Evolutionary conservation across 92 coral and sea anemone species (phyloP).

Genomic region (Diadumene lineata): DNA sequence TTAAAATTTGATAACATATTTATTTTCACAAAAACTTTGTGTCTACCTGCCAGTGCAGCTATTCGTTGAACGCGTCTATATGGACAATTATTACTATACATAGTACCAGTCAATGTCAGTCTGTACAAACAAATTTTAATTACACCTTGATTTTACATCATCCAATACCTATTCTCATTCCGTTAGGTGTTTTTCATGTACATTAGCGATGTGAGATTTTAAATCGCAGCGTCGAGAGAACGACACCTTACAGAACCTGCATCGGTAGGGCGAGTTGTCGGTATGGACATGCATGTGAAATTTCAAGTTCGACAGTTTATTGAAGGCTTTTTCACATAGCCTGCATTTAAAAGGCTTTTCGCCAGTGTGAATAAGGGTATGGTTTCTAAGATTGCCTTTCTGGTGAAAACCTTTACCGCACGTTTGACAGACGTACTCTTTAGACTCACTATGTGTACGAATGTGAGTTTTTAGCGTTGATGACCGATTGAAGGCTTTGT

Average conservation of each 20-base stretch:
- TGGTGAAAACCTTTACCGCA: constrained; percentile 93
- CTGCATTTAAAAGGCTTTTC: constrained; percentile 83
- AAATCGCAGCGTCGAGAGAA: constrained; percentile 84
- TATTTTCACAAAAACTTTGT: too few species aligned
- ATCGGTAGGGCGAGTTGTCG: constrained; percentile 79
- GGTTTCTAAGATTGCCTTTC: constrained; percentile 87
- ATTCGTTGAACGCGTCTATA: neutral
- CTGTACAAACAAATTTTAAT: neutral
- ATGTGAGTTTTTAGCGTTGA: constrained; percentile 85
- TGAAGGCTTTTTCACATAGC: constrained; percentile 81
- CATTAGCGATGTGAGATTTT: constrained; percentile 61
- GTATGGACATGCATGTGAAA: constrained; percentile 89
- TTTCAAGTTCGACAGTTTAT: constrained; percentile 82
- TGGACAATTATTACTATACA: neutral
- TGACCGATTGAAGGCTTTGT: constrained; percentile 84
- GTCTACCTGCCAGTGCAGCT: neutral
- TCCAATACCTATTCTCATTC: neutral
- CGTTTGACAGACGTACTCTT: constrained; percentile 74
- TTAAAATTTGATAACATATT: too few species aligned
- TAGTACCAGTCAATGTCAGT: neutral
- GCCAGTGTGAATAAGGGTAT: constrained; percentile 81
- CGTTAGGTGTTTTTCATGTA: constrained; percentile 29
- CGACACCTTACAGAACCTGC: constrained; percentile 73
- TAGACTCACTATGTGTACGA: constrained; percentile 78
- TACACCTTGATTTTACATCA: neutral